Evolutionary conservation across 2,113 vertebrate genomes (phyloP).

Genomic region (rat (Rattus norvegicus)): DNA sequence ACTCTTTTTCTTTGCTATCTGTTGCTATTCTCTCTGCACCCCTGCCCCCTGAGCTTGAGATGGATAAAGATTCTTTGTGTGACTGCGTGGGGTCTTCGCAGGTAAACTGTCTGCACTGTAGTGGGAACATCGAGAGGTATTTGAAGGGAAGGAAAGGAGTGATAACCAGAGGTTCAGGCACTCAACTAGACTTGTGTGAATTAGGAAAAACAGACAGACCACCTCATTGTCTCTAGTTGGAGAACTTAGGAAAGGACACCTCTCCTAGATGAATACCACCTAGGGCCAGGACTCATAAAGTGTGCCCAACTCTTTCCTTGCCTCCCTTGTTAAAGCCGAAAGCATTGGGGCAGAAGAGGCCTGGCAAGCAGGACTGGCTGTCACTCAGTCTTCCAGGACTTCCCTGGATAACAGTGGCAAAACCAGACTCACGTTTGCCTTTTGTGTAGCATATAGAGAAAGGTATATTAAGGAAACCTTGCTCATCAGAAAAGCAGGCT

Average conservation of each 20-base stretch:
- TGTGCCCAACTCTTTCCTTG: background rate
- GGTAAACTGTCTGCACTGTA: background rate
- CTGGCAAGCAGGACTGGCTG: background rate
- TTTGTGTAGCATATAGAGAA: background rate
- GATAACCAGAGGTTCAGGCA: background rate
- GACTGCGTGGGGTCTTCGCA: background rate
- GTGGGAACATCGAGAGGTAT: background rate
- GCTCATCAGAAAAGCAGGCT: conserved; percentile 39
- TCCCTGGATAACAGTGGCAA: background rate
- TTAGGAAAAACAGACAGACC: background rate
- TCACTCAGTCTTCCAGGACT: background rate
- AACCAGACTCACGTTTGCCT: background rate
- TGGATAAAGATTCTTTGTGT: background rate
- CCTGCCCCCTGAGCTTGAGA: background rate
- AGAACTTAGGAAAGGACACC: background rate
- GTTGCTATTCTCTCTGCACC: background rate
- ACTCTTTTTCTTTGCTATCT: background rate
- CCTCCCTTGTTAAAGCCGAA: background rate
- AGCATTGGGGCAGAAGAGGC: background rate
- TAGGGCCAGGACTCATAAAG: background rate
- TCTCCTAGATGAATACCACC: background rate
- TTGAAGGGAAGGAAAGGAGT: background rate
- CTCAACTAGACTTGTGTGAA: background rate
- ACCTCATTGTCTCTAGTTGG: background rate
- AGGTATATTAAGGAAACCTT: background rate